Evolutionary conservation across 2,888 invertebrate species (phyloP).

Genomic region (Athrips mouffetella): DNA sequence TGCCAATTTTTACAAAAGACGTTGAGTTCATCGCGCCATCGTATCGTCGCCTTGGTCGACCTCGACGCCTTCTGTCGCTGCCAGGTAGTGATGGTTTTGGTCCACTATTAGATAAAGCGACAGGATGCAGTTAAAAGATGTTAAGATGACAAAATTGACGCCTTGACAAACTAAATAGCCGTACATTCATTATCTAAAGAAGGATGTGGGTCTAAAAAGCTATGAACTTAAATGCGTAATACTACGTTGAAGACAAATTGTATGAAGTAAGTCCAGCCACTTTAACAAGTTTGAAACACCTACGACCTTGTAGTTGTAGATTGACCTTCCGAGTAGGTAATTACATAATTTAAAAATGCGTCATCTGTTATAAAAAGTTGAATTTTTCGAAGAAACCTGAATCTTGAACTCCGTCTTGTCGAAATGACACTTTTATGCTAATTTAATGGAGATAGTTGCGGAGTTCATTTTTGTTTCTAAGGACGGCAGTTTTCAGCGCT

Average conservation of each 20-base stretch:
- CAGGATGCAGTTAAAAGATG: background rate
- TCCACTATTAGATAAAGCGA: no score
- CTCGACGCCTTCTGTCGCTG: no score
- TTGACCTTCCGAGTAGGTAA: constrained; percentile 56
- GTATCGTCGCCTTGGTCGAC: no score
- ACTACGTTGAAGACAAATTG: background rate
- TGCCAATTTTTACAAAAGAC: no score
- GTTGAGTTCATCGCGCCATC: no score
- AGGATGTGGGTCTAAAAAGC: background rate
- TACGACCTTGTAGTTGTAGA: constrained; percentile 51
- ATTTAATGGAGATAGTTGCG: background rate
- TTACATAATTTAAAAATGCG: constrained; percentile 49
- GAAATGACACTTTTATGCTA: background rate
- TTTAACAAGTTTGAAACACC: constrained; percentile 47
- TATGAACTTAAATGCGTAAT: constrained; percentile 1
- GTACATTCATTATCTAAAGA: background rate
- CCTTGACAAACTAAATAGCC: background rate
- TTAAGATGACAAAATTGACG: background rate
- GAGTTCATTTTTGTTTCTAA: background rate
- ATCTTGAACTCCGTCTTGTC: background rate
- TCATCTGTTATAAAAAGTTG: constrained; percentile 20
- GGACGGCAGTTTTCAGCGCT: background rate
- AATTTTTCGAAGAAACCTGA: constrained; percentile 2
- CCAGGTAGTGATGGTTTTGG: no score
- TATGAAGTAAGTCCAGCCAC: constrained; percentile 28